These are phyloP conservation scores for Geophilus truncorum DNA, from an alignment of 2,888 invertebrate species.

Conservation along the genomic window DNA sequence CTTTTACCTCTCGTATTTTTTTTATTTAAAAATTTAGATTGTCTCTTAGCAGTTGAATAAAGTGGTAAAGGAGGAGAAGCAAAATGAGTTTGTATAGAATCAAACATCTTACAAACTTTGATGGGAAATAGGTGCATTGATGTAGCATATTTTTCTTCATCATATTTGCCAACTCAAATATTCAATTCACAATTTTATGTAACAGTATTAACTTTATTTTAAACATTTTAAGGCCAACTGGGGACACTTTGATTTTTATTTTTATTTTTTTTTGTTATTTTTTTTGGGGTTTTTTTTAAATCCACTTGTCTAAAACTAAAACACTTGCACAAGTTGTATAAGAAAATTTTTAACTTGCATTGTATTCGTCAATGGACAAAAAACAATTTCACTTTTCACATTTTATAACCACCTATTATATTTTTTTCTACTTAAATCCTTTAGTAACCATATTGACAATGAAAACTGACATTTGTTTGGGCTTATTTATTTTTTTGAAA, in stretches of 20 bases:
- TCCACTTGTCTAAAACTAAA: background rate
- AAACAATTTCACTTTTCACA: background rate
- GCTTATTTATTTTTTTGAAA: no score
- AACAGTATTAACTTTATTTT: background rate
- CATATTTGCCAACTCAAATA: background rate
- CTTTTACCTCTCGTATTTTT: background rate
- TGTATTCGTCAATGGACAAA: background rate
- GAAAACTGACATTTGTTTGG: background rate
- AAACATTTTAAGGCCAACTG: background rate
- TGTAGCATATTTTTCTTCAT: background rate
- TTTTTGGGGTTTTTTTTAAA: background rate
- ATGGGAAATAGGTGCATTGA: background rate
- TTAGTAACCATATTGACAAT: background rate
- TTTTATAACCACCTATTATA: background rate
- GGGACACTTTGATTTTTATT: background rate
- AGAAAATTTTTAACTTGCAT: background rate
- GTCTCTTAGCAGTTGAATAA: background rate
- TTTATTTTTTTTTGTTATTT: background rate
- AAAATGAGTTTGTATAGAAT: background rate
- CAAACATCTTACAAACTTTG: background rate
- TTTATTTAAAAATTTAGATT: background rate
- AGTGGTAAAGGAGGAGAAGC: background rate
- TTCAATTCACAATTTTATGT: background rate
- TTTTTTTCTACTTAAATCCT: background rate
- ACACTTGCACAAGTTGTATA: background rate